Percentiles rank a stretch among this genome's conserved stretches.
Evolutionary conservation across 2,113 vertebrate genomes (phyloP).

Genomic region (Meriones unguiculatus): DNA sequence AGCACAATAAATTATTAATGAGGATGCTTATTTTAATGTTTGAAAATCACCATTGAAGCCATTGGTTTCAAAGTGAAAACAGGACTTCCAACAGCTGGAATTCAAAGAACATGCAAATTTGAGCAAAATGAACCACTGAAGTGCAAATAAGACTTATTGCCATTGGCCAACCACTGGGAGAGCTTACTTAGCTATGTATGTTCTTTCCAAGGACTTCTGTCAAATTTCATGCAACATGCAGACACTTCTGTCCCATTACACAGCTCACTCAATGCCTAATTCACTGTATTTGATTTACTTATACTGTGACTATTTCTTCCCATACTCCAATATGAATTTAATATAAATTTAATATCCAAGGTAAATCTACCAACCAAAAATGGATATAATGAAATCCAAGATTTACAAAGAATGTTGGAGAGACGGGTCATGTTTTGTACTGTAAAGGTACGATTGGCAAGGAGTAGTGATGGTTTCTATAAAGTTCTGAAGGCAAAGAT

Average conservation of each 20-base stretch:
- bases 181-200: not conserved
- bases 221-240: conserved; percentile 22
- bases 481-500: not conserved
- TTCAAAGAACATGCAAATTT: conserved; percentile 41
- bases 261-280: conserved; percentile 70
- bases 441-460: not conserved
- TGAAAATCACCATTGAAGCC: not conserved
- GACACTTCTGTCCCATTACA: conserved; percentile 46
- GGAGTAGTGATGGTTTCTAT: not conserved
- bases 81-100: not conserved
- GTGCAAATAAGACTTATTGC: conserved; percentile 2
- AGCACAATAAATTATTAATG: not conserved
- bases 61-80: conserved; percentile 44
- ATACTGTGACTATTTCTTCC: conserved; percentile 56
- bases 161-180: not conserved
- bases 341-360: conserved; percentile 65
- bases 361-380: conserved; percentile 20
- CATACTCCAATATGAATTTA: conserved; percentile 58
- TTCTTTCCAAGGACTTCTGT: not conserved
- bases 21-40: not conserved
- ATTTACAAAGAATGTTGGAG: not conserved
- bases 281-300: conserved; percentile 76
- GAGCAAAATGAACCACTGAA: not conserved
- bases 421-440: not conserved
- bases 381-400: conserved; percentile 55